phyloP scores from a whole-genome alignment of 1,140 invertebrate species.

The Drosophila funebris region DNA sequence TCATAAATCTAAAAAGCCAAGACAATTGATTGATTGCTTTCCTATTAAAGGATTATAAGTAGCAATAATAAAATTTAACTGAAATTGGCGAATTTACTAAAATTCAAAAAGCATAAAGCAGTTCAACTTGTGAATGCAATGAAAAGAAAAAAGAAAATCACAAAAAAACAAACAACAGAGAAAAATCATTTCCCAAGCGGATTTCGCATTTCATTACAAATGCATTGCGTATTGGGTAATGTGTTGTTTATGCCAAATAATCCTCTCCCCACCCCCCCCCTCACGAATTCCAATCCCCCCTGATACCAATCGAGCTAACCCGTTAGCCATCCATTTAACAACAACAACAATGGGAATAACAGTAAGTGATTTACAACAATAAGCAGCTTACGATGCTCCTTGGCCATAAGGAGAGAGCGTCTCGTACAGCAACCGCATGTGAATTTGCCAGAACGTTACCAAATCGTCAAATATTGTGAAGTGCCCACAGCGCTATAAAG shows the following conservation, averaged over 20 bases:
- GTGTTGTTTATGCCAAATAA: not conserved
- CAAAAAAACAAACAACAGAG: not conserved
- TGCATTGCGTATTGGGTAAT: slow-evolving; percentile 18
- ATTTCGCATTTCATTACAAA: slow-evolving; percentile 17
- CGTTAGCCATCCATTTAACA: not conserved
- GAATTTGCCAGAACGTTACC: slow-evolving; percentile 15
- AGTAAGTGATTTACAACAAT: slow-evolving; percentile 27
- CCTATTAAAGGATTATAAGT: not conserved
- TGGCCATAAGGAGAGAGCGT: not conserved
- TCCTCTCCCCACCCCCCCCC: no score
- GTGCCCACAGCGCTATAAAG: slow-evolving; percentile 15
- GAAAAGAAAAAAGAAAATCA: not conserved
- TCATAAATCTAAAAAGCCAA: no score
- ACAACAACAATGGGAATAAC: not conserved
- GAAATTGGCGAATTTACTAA: not conserved
- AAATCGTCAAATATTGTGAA: slow-evolving; percentile 26
- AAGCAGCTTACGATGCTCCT: slow-evolving; percentile 12
- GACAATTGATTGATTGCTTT: no score
- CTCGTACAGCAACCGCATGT: slow-evolving; percentile 2
- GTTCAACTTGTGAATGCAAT: not conserved
- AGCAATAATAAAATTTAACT: not conserved
- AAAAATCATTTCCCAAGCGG: not conserved
- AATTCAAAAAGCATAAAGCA: not conserved
- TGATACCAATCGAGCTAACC: slow-evolving; percentile 2
- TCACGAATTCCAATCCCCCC: no score